A percentile compares a stretch with the other conserved stretches of the same genome.
These are phyloP conservation scores for Intellagama lesueurii DNA, from an alignment of 2,797 vertebrate genomes.

Conservation along the genomic window DNA sequence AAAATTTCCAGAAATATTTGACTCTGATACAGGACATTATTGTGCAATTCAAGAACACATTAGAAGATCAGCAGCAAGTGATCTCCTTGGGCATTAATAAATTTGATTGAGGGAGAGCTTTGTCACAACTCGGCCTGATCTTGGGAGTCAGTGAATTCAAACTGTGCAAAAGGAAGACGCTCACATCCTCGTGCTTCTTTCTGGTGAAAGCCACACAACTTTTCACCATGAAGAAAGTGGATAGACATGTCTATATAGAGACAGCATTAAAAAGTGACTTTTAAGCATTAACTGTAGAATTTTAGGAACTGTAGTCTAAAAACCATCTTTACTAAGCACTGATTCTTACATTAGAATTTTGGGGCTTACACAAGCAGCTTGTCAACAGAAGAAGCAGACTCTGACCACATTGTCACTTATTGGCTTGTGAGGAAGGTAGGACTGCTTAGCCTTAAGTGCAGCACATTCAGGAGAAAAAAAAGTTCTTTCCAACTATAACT, in stretches of 20 bases:
- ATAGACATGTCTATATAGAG: neutral
- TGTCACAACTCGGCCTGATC: neutral
- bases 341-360: neutral
- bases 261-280: too few relatives aligned
- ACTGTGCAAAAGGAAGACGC: neutral
- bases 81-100: constrained; percentile 2
- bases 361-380: neutral
- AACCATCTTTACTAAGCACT: neutral
- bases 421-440: neutral
- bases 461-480: too few relatives aligned
- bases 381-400: neutral
- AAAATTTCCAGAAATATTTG: neutral
- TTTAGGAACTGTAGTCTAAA: neutral
- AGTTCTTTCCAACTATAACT: neutral
- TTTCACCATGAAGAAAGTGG: neutral
- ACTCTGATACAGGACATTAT: neutral
- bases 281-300: too few relatives aligned
- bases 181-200: neutral
- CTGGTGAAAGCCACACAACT: neutral
- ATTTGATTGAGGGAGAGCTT: neutral
- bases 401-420: neutral
- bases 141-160: neutral
- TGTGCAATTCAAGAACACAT: constrained; percentile 13
- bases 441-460: neutral
- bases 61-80: neutral